Evolutionary conservation across 2,888 invertebrate genomes (phyloP).

Genomic region (Actias luna): DNA sequence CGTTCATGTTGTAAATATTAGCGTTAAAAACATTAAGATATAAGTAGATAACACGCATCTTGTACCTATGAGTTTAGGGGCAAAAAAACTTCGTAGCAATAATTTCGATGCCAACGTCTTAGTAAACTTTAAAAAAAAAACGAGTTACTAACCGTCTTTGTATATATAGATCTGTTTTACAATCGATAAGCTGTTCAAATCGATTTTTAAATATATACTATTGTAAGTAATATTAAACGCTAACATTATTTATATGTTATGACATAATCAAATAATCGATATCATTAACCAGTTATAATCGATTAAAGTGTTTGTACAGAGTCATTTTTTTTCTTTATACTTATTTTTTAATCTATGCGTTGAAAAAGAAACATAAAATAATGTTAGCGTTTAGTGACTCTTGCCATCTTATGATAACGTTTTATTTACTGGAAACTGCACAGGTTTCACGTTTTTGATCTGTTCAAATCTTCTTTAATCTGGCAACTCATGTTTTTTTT

Average conservation of each 20-base stretch:
- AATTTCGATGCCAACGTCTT: constrained; percentile 76
- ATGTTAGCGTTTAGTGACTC: constrained; percentile 80
- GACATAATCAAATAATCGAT: background rate
- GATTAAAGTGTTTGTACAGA: background rate
- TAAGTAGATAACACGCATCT: constrained; percentile 79
- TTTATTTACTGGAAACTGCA: constrained; percentile 56
- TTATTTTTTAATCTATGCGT: background rate
- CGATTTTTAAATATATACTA: constrained; percentile 56
- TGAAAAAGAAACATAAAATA: constrained; percentile 39
- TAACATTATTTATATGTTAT: constrained; percentile 57
- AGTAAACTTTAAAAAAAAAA: constrained; percentile 58
- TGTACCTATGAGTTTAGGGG: constrained; percentile 71
- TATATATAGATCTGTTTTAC: constrained; percentile 57
- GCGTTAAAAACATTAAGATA: constrained; percentile 51
- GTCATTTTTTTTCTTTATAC: background rate
- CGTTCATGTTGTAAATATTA: constrained; percentile 76
- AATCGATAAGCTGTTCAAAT: constrained; percentile 34
- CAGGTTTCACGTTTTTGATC: constrained; percentile 40
- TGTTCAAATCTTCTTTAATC: too few relatives aligned
- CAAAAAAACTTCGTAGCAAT: constrained; percentile 74
- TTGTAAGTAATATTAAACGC: constrained; percentile 74
- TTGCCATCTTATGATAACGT: constrained; percentile 69
- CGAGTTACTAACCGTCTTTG: constrained; percentile 57
- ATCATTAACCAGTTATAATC: background rate
- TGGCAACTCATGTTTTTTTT: too few relatives aligned